phyloP scores from a whole-genome alignment of 2,113 vertebrate genomes.

The cat (Felis catus) region F.catus_Fca126_mat1.0 CM031414.1:119723501-119724000 shows the following conservation, averaged over 20 bases:
- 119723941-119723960: not conserved
- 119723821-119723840: not conserved
- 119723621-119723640: not conserved
- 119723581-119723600: not conserved
- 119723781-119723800: not conserved
- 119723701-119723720: constrained; percentile 58
- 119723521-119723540: not conserved
- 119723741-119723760: not conserved
- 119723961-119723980: not conserved
- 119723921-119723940: fast-evolving
- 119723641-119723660: constrained; percentile 6
- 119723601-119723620: not conserved
- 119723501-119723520: not conserved
- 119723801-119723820: not conserved
- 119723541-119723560: not conserved
- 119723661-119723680: constrained; percentile 31
- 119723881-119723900: not conserved
- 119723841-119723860: not conserved
- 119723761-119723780: not conserved
- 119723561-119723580: not conserved
- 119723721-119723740: constrained; percentile 24
- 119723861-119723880: not conserved
- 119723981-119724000: not conserved
- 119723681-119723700: constrained; percentile 23
- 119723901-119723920: not conserved